phyloP scores from a whole-genome alignment of 2,797 vertebrate genomes.

The Leuciscus waleckii region DNA sequence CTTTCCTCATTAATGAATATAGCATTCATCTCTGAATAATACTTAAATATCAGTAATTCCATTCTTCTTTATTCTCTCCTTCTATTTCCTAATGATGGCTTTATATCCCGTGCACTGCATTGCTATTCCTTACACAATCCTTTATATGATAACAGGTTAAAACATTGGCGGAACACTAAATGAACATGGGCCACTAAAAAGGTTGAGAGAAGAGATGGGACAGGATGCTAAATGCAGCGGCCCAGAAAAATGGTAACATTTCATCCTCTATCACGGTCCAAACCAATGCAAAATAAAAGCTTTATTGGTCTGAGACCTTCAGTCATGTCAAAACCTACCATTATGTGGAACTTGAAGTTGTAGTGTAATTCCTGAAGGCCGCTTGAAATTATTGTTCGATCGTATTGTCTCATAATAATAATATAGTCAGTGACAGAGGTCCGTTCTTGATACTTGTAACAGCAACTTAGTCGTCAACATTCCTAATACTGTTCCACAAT shows the following conservation, averaged over 20 bases:
- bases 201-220: neutral
- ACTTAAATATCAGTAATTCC: conserved; percentile 3
- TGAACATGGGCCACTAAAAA: conserved; percentile 28
- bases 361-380: conserved; percentile 39
- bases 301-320: conserved; percentile 6
- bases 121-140: conserved; percentile 63
- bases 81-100: conserved; percentile 74
- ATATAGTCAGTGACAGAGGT: conserved; percentile 24
- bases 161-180: conserved; percentile 6
- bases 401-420: conserved; percentile 2
- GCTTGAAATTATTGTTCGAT: conserved; percentile 30
- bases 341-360: conserved; percentile 12
- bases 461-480: neutral
- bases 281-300: neutral
- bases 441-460: conserved; percentile 23
- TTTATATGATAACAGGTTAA: conserved; percentile 60
- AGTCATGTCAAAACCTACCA: neutral
- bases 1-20: neutral
- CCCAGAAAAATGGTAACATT: neutral
- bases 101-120: conserved; percentile 79
- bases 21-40: neutral
- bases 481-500: conserved; percentile 28
- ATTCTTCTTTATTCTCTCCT: conserved; percentile 42
- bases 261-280: neutral
- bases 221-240: neutral